Conservation (phyloP, 1,140 invertebrate species). For the Drosophila auraria region DNA sequence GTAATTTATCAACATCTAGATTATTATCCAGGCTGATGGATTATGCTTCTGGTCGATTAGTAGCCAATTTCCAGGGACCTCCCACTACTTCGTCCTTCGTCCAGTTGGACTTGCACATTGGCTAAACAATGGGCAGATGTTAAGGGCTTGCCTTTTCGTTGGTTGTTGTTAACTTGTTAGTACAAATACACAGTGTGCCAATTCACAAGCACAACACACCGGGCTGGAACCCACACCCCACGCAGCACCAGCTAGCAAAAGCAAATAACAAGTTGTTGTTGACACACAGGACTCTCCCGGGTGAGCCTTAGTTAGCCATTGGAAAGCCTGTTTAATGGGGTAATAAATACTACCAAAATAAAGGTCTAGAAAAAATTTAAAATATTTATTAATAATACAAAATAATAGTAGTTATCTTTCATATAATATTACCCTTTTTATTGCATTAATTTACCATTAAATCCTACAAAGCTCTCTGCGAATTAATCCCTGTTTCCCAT, state of each 20-base stretch:
- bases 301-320: slow-evolving; percentile 8
- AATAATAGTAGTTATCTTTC: no score
- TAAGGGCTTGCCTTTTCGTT: slow-evolving; percentile 20
- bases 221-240: slow-evolving; percentile 26
- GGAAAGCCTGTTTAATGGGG: neutral
- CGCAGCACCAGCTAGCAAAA: slow-evolving; percentile 33
- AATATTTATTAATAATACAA: no score
- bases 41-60: slow-evolving; percentile 63
- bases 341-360: neutral
- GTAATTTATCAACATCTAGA: slow-evolving; percentile 77
- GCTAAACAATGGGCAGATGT: slow-evolving; percentile 33
- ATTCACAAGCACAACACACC: slow-evolving; percentile 64
- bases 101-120: slow-evolving; percentile 24
- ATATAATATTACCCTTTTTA: no score
- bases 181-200: slow-evolving; percentile 53
- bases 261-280: slow-evolving; percentile 56
- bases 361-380: no score
- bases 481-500: no score
- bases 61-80: slow-evolving; percentile 14
- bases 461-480: no score
- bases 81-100: slow-evolving; percentile 18
- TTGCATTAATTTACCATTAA: no score
- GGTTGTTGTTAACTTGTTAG: slow-evolving; percentile 39
- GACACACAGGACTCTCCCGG: slow-evolving; percentile 14
- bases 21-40: slow-evolving; percentile 72